Evolutionary conservation across 1,140 invertebrate genomes (phyloP).

Genomic region (Cyrtorhinus lividipennis): DNA sequence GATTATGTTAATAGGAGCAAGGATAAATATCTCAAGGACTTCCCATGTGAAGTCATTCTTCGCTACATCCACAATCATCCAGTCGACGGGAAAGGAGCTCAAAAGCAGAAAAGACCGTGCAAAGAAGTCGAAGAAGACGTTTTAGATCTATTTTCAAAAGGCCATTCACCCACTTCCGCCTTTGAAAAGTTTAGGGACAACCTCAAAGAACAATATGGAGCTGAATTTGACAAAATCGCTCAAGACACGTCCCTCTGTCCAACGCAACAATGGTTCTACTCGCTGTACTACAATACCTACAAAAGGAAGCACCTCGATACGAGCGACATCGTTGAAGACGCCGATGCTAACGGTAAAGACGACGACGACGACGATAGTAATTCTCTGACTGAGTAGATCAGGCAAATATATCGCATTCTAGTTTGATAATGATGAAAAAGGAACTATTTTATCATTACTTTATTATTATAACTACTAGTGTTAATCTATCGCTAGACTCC

Average conservation of each 20-base stretch:
- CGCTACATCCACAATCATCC: conserved; percentile 10
- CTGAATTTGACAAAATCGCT: background rate
- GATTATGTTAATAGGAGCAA: conserved; percentile 4
- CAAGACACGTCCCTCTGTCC: background rate
- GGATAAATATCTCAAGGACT: conserved; percentile 9
- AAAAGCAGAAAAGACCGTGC: background rate
- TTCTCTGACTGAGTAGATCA: conserved; percentile 6
- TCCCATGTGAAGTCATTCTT: conserved; percentile 3
- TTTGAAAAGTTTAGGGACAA: background rate
- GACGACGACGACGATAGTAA: conserved; percentile 1
- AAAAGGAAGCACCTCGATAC: background rate
- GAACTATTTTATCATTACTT: too few relatives aligned
- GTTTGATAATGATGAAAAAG: too few relatives aligned
- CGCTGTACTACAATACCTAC: conserved; percentile 2
- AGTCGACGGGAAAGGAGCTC: background rate
- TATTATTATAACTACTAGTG: too few relatives aligned
- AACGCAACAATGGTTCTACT: conserved; percentile 2
- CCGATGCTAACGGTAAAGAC: background rate
- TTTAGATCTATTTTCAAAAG: conserved; percentile 3
- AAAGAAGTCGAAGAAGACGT: conserved; percentile 8
- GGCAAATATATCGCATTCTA: too few relatives aligned
- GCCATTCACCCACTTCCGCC: conserved; percentile 3
- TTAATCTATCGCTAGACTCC: too few relatives aligned
- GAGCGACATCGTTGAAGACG: background rate
- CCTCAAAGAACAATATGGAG: background rate